Evolutionary conservation across 2,888 invertebrate genomes (phyloP).

Genomic region (Drosophila prostipennis): DNA sequence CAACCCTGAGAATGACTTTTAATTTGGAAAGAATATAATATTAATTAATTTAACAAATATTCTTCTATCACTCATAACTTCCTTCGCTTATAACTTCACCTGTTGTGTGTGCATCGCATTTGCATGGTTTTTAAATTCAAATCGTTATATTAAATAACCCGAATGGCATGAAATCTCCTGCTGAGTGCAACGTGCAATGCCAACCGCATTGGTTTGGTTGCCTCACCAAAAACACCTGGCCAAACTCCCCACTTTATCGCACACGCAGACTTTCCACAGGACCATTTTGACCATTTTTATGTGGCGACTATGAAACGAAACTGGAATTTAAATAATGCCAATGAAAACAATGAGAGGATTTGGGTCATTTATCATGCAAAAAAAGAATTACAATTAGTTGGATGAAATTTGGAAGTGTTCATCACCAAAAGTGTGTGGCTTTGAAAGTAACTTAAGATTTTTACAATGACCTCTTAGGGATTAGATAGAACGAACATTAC

Average conservation of each 20-base stretch:
- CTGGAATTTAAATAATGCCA: slow-evolving; percentile 8
- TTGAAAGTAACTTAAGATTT: background rate
- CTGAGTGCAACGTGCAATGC: slow-evolving; percentile 9
- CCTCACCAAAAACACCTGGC: background rate
- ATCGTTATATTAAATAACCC: background rate
- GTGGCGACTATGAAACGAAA: slow-evolving; percentile 8
- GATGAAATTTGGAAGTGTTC: background rate
- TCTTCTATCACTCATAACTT: too few species aligned
- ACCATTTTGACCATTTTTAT: slow-evolving; percentile 15
- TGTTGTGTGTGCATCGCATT: background rate
- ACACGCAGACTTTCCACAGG: slow-evolving; percentile 2
- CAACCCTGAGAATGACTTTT: too few species aligned
- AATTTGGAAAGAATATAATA: too few species aligned
- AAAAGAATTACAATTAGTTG: background rate
- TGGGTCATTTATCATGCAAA: background rate
- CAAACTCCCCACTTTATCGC: slow-evolving; percentile 1
- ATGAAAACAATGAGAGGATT: slow-evolving; percentile 4
- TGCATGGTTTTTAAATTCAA: background rate
- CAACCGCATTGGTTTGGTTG: slow-evolving; percentile 1
- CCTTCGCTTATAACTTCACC: background rate
- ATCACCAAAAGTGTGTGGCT: background rate
- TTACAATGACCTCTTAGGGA: background rate
- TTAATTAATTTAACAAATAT: too few species aligned
- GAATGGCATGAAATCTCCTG: background rate
- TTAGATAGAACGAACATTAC: background rate